Percentiles rank a stretch among this genome's conserved stretches.
phyloP scores from a whole-genome alignment of 2,888 invertebrate genomes.

The Heliconius ethilla region DNA sequence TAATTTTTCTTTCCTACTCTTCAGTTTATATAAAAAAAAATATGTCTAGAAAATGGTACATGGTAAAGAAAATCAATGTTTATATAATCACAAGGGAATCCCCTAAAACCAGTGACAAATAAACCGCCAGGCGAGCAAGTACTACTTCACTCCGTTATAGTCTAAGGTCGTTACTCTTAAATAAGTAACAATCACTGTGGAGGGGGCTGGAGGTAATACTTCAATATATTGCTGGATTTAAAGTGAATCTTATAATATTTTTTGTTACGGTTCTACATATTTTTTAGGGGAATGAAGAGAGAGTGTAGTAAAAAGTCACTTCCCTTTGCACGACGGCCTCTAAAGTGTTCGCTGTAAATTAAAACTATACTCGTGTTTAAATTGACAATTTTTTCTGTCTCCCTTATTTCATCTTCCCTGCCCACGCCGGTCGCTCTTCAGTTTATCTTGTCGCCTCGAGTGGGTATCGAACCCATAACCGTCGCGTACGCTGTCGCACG shows the following conservation, averaged over 20 bases:
- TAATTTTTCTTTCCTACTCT: neutral
- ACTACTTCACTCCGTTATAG: neutral
- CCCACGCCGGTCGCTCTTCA: neutral
- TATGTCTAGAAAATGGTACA: too few relatives aligned
- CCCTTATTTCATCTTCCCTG: neutral
- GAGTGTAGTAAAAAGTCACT: neutral
- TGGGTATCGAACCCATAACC: too few relatives aligned
- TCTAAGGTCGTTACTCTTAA: neutral
- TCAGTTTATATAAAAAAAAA: neutral
- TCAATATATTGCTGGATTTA: conserved; percentile 12
- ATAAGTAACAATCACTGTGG: conserved; percentile 19
- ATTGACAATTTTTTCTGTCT: neutral
- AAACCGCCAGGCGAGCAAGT: conserved; percentile 4
- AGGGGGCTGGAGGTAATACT: conserved; percentile 41
- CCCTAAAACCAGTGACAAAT: conserved; percentile 18
- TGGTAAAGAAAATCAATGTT: neutral
- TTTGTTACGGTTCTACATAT: neutral
- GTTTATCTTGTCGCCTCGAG: too few relatives aligned
- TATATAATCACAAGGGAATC: conserved; percentile 18
- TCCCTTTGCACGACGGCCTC: too few relatives aligned
- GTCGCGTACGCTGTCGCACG: too few relatives aligned
- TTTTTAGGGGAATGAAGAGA: neutral
- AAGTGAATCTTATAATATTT: neutral
- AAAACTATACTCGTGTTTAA: neutral
- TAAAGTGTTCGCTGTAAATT: too few relatives aligned